Evolutionary conservation across 2,888 invertebrate species (phyloP).

Genomic region (Junonia oenone): DNA sequence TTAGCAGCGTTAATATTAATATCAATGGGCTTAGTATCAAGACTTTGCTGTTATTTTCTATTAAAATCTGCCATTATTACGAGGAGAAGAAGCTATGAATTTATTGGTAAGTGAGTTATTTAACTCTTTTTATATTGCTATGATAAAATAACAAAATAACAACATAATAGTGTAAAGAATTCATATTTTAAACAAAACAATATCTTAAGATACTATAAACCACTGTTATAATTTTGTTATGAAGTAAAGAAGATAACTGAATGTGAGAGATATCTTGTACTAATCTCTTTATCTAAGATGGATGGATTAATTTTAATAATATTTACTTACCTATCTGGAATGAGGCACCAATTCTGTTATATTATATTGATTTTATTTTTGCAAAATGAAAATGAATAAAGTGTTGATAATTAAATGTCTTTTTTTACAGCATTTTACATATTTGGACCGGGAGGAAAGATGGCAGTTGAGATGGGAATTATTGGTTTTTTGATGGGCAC

Average conservation of each 20-base stretch:
- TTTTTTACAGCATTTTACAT: slow-evolving; percentile 87
- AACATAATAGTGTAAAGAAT: neutral
- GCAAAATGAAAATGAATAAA: neutral
- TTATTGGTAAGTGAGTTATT: slow-evolving; percentile 81
- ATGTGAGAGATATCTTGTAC: neutral
- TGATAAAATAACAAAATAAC: neutral
- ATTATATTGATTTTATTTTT: no score
- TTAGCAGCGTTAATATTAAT: slow-evolving; percentile 90
- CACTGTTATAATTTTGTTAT: no score
- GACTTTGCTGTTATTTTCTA: slow-evolving; percentile 93
- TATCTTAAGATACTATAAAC: no score
- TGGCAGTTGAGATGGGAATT: slow-evolving; percentile 93
- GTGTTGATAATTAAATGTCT: neutral
- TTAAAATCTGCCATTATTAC: slow-evolving; percentile 94
- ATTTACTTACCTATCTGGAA: no score
- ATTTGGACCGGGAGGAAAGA: slow-evolving; percentile 94
- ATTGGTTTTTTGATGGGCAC: slow-evolving; percentile 97
- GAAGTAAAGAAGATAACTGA: neutral
- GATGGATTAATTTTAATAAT: neutral
- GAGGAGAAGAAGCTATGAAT: slow-evolving; percentile 93
- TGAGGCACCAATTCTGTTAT: no score
- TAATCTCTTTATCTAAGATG: slow-evolving; percentile 7
- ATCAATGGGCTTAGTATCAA: slow-evolving; percentile 90
- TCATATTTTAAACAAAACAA: no score
- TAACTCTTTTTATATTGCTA: neutral